Conservation (phyloP, 2,888 invertebrate species). For the Orchesella flavescens region DNA sequence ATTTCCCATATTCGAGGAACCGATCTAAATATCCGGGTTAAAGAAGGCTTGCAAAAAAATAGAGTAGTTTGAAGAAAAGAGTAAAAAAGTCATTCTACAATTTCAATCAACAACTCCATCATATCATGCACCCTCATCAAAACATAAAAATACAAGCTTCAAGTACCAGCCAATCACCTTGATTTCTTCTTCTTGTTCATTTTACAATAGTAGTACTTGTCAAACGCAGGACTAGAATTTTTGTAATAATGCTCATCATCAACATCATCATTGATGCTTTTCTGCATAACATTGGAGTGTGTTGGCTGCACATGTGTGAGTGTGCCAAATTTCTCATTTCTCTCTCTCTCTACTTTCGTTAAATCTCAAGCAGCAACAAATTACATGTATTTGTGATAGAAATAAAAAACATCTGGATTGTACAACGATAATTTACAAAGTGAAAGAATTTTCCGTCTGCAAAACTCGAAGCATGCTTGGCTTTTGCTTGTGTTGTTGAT, state of each 20-base stretch:
- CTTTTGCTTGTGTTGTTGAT: neutral
- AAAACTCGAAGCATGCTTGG: neutral
- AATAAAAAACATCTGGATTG: conserved; percentile 54
- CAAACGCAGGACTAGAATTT: neutral
- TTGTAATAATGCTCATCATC: conserved; percentile 23
- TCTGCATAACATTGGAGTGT: too few relatives aligned
- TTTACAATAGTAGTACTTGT: neutral
- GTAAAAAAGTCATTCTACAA: too few relatives aligned
- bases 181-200: conserved; percentile 10
- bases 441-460: conserved; percentile 43
- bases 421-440: conserved; percentile 57
- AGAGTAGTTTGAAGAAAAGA: too few relatives aligned
- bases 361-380: neutral
- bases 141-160: too few relatives aligned
- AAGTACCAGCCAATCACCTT: too few relatives aligned
- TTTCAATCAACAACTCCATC: too few relatives aligned
- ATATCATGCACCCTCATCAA: too few relatives aligned
- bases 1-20: too few relatives aligned
- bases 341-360: neutral
- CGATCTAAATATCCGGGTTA: too few relatives aligned
- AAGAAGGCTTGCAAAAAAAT: too few relatives aligned
- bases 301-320: neutral
- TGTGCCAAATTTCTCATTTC: conserved; percentile 12
- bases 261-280: conserved; percentile 18
- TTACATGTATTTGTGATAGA: neutral